Evolutionary conservation across 2,113 vertebrate genomes (phyloP), one percentile per base, ranked within the genome.

Genomic region (Diphyllodes magnificus): DNA sequence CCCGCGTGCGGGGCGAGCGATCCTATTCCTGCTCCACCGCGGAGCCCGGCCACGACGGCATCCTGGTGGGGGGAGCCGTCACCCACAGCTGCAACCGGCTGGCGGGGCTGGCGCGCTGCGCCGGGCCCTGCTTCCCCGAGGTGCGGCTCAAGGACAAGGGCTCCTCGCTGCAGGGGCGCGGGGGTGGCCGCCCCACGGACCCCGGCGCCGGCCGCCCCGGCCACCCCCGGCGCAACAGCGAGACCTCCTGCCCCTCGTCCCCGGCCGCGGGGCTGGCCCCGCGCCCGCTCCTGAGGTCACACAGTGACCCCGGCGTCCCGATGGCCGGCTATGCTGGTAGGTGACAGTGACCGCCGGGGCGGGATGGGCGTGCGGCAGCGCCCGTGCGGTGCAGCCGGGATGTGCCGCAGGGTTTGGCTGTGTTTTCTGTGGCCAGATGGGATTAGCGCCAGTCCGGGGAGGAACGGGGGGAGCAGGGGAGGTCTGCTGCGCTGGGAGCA

Each of bases 21-120:
- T 99, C 99, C 82, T 99, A 98, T 53, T 99, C 99, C 82, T 99
- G 99, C 97, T 99, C 99, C 22, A 99, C 99, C 0, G 98, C 99
- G 0, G 99, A 98, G 86, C 98, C 98, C 4, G 92, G 95, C 37
- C 71, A 53, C 2, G 96, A 97, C 0, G 20, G 96, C 6, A 14
- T 96, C 49, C 15, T 95, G 56, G 85, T 7, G 5, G 77, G 96
- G 78, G 37, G 97, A 27, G 92, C 98, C 3, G 86, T 98, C 6
- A 98, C 99, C 23, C 98, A 98, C 80, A 99, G 99, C 95, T 99
- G 99, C 95, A 99, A 99, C 79, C 98, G 99, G 61, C 96, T 99
- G 92, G 99, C 99, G 85, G 98, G 93, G 82, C 88, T 31, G 88
- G 88, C 92, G 16, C 98, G 94, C 77, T 88, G 93, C 13, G 40